Conservation (phyloP, 2,113 vertebrate species). For the Ictalurus punctatus region DNA sequence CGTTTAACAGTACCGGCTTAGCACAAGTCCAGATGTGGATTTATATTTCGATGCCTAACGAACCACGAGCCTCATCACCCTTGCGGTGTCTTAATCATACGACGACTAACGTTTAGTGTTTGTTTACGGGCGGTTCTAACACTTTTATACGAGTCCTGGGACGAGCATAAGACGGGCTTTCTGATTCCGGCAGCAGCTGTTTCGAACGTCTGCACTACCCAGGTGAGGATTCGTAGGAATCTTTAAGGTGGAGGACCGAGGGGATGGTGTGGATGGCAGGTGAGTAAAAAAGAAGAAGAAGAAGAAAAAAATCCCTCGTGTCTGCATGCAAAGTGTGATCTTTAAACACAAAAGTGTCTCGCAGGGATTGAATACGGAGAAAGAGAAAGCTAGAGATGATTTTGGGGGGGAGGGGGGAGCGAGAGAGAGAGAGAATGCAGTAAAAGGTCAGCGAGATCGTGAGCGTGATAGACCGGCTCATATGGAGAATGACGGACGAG, state of each 20-base stretch:
- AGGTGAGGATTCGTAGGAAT: too few species aligned
- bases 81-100: not conserved
- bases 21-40: not conserved
- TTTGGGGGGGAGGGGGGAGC: not conserved
- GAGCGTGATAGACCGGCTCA: conserved; percentile 41
- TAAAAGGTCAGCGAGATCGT: conserved; percentile 28
- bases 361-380: conserved; percentile 33
- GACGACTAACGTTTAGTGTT: too few species aligned
- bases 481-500: conserved; percentile 30
- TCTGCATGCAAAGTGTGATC: conserved; percentile 50
- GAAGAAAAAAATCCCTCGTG: conserved; percentile 30
- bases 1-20: not conserved
- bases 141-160: too few species aligned
- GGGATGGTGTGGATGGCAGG: not conserved
- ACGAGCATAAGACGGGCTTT: too few species aligned
- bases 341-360: conserved; percentile 54
- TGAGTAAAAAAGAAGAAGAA: not conserved
- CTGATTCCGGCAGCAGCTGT: too few species aligned
- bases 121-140: too few species aligned
- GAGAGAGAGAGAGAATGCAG: not conserved
- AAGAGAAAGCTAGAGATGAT: not conserved
- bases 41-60: not conserved
- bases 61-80: not conserved
- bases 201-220: too few species aligned
- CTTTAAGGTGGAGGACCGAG: too few species aligned